Percentiles rank a stretch among this genome's conserved stretches.
Evolutionary conservation across 2,113 vertebrate genomes (phyloP).

Genomic region (Acrocephalus arundinaceus): DNA sequence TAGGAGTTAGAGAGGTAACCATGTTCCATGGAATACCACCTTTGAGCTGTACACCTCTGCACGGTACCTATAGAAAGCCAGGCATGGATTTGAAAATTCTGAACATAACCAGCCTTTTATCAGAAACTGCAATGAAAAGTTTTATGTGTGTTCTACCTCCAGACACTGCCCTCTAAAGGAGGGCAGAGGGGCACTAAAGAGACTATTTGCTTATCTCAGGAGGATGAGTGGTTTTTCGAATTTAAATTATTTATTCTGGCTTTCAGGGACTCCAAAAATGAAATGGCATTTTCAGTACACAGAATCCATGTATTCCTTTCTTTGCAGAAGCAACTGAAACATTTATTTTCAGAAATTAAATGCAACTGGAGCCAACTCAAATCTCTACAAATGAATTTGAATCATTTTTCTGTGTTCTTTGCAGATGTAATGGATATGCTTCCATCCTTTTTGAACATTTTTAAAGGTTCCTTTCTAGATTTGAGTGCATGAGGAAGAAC

Average conservation of each 20-base stretch:
- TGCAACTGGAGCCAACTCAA: neutral
- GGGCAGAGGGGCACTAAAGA: neutral
- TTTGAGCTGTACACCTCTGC: neutral
- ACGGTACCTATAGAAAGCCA: neutral
- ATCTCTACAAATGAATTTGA: neutral
- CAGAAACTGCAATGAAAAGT: neutral
- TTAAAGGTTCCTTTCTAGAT: neutral
- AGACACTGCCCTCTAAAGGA: neutral
- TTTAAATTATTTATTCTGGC: neutral
- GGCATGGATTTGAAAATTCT: neutral
- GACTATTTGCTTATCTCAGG: neutral
- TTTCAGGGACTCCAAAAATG: neutral
- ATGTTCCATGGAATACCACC: rapidly evolving
- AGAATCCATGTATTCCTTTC: neutral
- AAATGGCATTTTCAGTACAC: neutral
- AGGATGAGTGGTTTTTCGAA: neutral
- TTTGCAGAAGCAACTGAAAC: neutral
- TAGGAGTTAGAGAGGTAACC: neutral
- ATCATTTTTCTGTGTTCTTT: neutral
- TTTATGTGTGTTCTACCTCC: rapidly evolving
- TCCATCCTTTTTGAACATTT: neutral
- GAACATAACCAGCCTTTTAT: neutral
- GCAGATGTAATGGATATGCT: neutral
- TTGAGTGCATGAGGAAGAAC: neutral
- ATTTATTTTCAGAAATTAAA: neutral